Base-by-base conservation (phyloP, 2,113 vertebrate genomes). In the Nothoprocta pentlandii region DNA sequence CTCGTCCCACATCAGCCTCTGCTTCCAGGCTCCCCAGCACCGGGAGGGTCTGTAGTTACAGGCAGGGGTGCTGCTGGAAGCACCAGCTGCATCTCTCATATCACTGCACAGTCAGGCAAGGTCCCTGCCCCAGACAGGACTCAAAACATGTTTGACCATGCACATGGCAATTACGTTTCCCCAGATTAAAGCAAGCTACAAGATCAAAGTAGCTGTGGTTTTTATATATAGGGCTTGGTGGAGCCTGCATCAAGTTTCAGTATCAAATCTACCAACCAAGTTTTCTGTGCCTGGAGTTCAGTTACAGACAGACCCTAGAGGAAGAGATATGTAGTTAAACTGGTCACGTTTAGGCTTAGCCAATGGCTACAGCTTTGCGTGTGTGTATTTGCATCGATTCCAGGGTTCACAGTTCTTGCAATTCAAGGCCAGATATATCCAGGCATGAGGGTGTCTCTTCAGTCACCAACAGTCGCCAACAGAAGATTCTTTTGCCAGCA, bases 41-140 rank as follows among this genome's bases (percentile, higher is more conserved):
- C 6, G 5, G 32, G 49, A 1, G 6, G 54, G 54, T 30, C 54
- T 10, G 28, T 17, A 32, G 28, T n/a, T 8, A 21, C 34, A 6
- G 17, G 25, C 5, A 0, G 0, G 36, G 7, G 46, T 0, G 1
- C 20, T 25, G 25, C 22, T 14, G 17, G 3, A 14, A 5, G 6
- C 49, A 49, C 49, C 49, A 23, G 49, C 49, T 49, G 49, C 49
- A 49, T 49, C 49, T 23, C 21, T 20, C 21, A 10, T 22, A 23
- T 49, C 49, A 23, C 9, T 49, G 49, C 21, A 20, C 9, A 19
- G 21, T 49, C 21, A 10, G 30, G 9, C 30, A 16, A 10, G 26
- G 20, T n/a, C 44, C 3, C 2, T n/a, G 0, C 26, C 26, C 7
- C 15, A 19, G 16, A 28, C 63, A 23, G 5, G 26, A 15, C 14